Conservation (phyloP, 2,113 vertebrate genomes). For the Dasyurus viverrinus region DNA sequence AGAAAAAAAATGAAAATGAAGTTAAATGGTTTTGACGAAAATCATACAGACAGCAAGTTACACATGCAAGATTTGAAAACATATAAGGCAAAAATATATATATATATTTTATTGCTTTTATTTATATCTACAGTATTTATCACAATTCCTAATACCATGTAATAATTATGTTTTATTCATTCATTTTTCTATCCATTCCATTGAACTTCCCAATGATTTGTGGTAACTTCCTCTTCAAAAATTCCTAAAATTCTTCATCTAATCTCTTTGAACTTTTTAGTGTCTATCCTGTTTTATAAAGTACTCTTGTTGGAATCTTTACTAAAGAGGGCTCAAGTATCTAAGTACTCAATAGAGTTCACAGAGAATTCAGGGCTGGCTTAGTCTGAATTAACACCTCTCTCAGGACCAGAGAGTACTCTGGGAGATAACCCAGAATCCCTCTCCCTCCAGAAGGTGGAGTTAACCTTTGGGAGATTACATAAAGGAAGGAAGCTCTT, state of each 20-base stretch:
- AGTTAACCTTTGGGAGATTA: too few species aligned
- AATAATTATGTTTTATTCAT: neutral
- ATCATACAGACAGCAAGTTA: neutral
- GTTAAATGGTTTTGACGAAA: neutral
- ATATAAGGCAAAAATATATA: neutral
- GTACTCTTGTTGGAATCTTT: too few species aligned
- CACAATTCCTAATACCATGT: neutral
- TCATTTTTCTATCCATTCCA: too few species aligned
- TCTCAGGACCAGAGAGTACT: too few species aligned
- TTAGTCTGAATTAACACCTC: too few species aligned
- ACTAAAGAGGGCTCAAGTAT: too few species aligned
- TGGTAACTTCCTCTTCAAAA: neutral
- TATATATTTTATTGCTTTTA: neutral
- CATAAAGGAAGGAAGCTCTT: too few species aligned
- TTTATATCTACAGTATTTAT: neutral
- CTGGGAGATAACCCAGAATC: too few species aligned
- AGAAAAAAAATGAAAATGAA: neutral
- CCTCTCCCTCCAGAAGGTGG: too few species aligned
- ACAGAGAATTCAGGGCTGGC: too few species aligned
- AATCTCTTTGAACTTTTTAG: neutral
- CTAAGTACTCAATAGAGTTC: too few species aligned
- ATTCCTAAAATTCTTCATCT: neutral
- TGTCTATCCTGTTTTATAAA: neutral
- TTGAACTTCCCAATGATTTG: neutral
- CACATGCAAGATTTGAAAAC: neutral